phyloP scores from a whole-genome alignment of 1,140 invertebrate genomes.

The Coelopa frigida region DNA sequence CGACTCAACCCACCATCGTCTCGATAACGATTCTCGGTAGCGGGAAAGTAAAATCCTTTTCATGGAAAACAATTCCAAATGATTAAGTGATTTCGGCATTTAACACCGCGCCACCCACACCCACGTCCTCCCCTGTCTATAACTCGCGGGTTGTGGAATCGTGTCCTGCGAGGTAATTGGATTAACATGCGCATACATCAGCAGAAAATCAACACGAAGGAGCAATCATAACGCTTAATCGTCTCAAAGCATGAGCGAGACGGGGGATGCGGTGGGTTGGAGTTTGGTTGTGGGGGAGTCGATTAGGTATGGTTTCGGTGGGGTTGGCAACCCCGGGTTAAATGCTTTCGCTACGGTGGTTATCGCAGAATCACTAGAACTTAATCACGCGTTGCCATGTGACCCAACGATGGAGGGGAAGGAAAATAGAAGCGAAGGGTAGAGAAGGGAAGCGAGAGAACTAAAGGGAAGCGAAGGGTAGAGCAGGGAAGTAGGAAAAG shows the following conservation, averaged over 20 bases:
- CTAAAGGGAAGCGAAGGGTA: not conserved
- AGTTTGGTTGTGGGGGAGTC: not conserved
- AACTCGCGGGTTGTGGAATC: conserved; percentile 38
- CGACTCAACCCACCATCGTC: conserved; percentile 14
- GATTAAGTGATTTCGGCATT: conserved; percentile 15
- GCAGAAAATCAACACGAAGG: conserved; percentile 16
- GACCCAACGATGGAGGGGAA: too few species aligned
- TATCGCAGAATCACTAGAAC: conserved; percentile 13
- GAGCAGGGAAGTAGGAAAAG: not conserved
- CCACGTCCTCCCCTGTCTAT: conserved; percentile 8
- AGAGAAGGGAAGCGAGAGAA: conserved; percentile 6
- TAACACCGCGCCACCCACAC: conserved; percentile 7
- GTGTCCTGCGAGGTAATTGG: conserved; percentile 40
- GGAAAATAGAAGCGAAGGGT: too few species aligned
- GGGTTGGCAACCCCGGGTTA: conserved; percentile 8
- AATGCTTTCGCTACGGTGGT: conserved; percentile 13
- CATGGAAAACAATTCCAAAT: conserved; percentile 10
- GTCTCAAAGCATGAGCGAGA: conserved; percentile 4
- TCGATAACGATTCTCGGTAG: not conserved
- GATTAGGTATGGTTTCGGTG: not conserved
- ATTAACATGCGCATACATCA: conserved; percentile 42
- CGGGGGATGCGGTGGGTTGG: not conserved
- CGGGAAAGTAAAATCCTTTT: not conserved
- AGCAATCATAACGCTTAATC: not conserved
- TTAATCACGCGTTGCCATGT: conserved; percentile 15